A percentile compares a stretch with the other conserved stretches of the same genome.
These are phyloP conservation scores for Synanthedon andrenaeformis DNA, from an alignment of 2,888 invertebrate species.

Conservation along the genomic window DNA sequence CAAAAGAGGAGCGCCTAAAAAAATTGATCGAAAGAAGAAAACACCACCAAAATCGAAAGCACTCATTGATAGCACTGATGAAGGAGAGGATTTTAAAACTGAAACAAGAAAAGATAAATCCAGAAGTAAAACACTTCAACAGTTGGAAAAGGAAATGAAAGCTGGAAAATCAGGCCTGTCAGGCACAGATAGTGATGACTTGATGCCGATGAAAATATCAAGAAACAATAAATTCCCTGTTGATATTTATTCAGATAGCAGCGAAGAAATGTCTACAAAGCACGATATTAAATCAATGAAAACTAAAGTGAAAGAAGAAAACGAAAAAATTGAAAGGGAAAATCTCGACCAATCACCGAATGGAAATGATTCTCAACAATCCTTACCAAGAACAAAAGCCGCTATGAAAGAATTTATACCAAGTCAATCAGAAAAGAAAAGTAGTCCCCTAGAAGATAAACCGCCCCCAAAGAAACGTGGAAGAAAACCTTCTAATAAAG, in stretches of 20 bases:
- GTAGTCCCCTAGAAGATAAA: conserved; percentile 28
- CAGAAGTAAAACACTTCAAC: conserved; percentile 73
- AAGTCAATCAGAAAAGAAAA: conserved; percentile 46
- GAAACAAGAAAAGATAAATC: conserved; percentile 54
- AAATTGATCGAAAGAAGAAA: conserved; percentile 64
- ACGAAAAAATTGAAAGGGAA: conserved; percentile 67
- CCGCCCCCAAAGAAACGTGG: conserved; percentile 54
- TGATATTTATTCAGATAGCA: conserved; percentile 88
- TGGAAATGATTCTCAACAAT: conserved; percentile 77
- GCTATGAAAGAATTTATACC: conserved; percentile 86
- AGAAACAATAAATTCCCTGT: conserved; percentile 72
- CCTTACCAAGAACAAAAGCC: conserved; percentile 81
- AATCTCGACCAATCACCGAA: conserved; percentile 72
- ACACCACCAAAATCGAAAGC: conserved; percentile 56
- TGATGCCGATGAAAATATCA: conserved; percentile 74
- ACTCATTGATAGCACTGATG: conserved; percentile 72
- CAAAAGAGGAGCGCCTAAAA: conserved; percentile 49
- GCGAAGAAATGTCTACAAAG: conserved; percentile 64
- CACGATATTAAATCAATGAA: conserved; percentile 65
- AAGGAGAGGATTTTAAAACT: conserved; percentile 64
- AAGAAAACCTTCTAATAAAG: conserved; percentile 58
- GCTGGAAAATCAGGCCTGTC: conserved; percentile 68
- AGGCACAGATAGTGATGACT: conserved; percentile 83
- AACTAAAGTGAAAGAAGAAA: conserved; percentile 45
- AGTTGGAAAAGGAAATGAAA: conserved; percentile 81